These are phyloP conservation scores for Tiliacea citrago DNA, from an alignment of 2,888 invertebrate genomes.

Conservation along the genomic window DNA sequence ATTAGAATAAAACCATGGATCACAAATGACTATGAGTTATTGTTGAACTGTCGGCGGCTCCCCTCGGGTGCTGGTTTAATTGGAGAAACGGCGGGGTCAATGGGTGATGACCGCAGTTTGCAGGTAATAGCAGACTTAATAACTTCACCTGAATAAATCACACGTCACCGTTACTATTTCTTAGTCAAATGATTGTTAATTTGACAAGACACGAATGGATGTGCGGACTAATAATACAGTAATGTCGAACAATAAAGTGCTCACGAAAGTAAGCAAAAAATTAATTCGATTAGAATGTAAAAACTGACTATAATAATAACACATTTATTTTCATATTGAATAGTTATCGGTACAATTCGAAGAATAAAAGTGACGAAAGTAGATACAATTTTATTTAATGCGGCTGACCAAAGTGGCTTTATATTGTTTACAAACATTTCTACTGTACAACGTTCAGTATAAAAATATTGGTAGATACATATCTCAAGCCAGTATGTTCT, in stretches of 20 bases:
- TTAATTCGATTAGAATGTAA: conserved; percentile 73
- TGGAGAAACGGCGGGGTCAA: conserved; percentile 81
- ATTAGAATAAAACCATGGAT: conserved; percentile 41
- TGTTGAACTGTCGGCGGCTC: conserved; percentile 66
- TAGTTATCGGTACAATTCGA: conserved; percentile 74
- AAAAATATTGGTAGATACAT: conserved; percentile 65
- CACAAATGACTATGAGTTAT: conserved; percentile 68
- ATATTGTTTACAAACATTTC: conserved; percentile 56
- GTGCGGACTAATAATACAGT: conserved; percentile 82
- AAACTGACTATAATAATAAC: conserved; percentile 75
- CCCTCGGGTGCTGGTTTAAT: conserved; percentile 79
- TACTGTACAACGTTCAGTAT: conserved; percentile 65
- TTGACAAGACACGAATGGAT: conserved; percentile 80
- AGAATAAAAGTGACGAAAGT: conserved; percentile 79
- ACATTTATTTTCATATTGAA: conserved; percentile 83
- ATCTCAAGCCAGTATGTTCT: conserved; percentile 53
- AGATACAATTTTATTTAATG: conserved; percentile 73
- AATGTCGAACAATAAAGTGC: conserved; percentile 75
- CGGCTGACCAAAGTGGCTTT: conserved; percentile 65
- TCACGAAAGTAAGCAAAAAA: conserved; percentile 71
- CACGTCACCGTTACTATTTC: conserved; percentile 78
- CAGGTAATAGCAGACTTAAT: conserved; percentile 76
- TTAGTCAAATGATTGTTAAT: conserved; percentile 83
- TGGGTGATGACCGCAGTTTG: conserved; percentile 80
- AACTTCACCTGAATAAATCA: conserved; percentile 83